Conservation (phyloP, 2,888 invertebrate genomes). For the Tenthredo distinguenda region DNA sequence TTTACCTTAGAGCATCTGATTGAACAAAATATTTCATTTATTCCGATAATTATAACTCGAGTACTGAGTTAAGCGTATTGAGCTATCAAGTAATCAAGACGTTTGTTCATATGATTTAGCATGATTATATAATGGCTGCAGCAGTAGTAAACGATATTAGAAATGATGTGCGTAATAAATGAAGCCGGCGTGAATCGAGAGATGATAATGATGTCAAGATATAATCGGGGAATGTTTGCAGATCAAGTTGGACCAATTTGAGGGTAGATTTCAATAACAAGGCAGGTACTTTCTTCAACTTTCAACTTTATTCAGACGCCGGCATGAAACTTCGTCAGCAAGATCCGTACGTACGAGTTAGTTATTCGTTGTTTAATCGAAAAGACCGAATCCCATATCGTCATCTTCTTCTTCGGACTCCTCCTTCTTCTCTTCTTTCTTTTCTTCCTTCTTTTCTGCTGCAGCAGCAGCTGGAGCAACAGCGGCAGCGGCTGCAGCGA, state of each 20-base stretch:
- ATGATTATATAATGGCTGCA: not conserved
- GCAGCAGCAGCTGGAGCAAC: constrained; percentile 83
- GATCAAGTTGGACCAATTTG: not conserved
- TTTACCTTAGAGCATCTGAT: not conserved
- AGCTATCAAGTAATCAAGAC: not conserved
- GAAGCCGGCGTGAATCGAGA: not conserved
- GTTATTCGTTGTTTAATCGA: constrained; percentile 83
- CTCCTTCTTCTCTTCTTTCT: constrained; percentile 85
- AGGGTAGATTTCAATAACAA: not conserved
- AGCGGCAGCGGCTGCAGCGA: constrained; percentile 83
- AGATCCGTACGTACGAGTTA: constrained; percentile 43
- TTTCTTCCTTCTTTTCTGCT: constrained; percentile 87
- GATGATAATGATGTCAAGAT: not conserved
- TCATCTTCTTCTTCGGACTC: constrained; percentile 92
- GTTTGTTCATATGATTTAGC: not conserved
- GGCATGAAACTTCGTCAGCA: constrained; percentile 63
- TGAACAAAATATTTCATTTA: not conserved
- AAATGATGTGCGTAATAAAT: not conserved
- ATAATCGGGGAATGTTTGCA: not conserved
- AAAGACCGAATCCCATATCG: constrained; percentile 98
- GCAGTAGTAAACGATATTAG: not conserved
- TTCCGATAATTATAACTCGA: not conserved
- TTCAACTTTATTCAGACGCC: constrained; percentile 71
- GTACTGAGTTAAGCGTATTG: not conserved
- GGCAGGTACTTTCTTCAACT: constrained; percentile 55